These are phyloP conservation scores for Deilephila porcellus DNA, from an alignment of 2,888 invertebrate genomes.

Conservation along the genomic window DNA sequence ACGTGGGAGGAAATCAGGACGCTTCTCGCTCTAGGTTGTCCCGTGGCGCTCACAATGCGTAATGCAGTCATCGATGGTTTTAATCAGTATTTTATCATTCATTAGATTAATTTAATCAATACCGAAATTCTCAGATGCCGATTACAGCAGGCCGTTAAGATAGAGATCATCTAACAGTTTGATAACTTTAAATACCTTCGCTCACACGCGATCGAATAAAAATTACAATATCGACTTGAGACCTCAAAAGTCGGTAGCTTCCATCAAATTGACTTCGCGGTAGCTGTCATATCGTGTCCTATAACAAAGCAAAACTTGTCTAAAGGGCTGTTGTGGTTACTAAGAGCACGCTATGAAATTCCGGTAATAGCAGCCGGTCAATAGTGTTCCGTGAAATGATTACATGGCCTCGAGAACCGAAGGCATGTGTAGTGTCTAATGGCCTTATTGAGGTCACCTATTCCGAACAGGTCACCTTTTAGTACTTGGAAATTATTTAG, in stretches of 20 bases:
- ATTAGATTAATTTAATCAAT: too few relatives aligned
- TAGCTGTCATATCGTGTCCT: not conserved
- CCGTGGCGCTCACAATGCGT: too few relatives aligned
- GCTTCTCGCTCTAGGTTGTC: too few relatives aligned
- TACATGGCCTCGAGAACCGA: not conserved
- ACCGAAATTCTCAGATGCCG: too few relatives aligned
- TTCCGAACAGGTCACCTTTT: too few relatives aligned
- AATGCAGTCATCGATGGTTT: too few relatives aligned
- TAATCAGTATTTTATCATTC: too few relatives aligned
- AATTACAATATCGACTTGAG: not conserved
- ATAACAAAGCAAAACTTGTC: conserved; percentile 10
- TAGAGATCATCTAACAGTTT: too few relatives aligned
- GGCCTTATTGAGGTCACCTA: not conserved
- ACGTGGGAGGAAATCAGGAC: too few relatives aligned
- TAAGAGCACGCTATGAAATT: conserved; percentile 22
- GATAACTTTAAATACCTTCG: not conserved
- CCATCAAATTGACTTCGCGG: not conserved
- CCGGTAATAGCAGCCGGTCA: conserved; percentile 9
- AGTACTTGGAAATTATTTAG: too few relatives aligned
- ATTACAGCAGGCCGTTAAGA: too few relatives aligned
- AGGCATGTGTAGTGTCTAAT: conserved; percentile 4
- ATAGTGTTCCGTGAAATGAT: conserved; percentile 23
- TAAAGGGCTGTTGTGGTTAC: conserved; percentile 14
- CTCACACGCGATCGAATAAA: not conserved
- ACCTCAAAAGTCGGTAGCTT: not conserved